A percentile compares a stretch with the other conserved stretches of the same genome.
These are phyloP conservation scores for Andrena camellia DNA, from an alignment of 2,888 invertebrate species.

Conservation along the genomic window DNA sequence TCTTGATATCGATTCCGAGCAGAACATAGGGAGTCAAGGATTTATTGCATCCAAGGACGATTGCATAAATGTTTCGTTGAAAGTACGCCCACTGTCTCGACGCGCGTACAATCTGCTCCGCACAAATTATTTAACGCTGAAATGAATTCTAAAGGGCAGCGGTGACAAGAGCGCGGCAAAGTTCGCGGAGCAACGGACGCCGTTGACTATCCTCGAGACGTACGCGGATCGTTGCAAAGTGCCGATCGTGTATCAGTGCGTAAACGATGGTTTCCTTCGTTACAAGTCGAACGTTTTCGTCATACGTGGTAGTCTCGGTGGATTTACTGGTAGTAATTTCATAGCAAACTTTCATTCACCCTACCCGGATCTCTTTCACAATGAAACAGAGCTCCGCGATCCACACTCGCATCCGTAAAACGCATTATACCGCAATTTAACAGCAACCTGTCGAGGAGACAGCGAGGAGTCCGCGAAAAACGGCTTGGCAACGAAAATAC, in stretches of 20 bases:
- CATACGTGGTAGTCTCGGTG: conserved; percentile 69
- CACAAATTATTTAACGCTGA: background rate
- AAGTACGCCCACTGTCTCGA: background rate
- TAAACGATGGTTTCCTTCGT: background rate
- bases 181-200: conserved; percentile 32
- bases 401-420: no score
- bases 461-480: conserved; percentile 60
- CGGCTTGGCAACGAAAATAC: conserved; percentile 63
- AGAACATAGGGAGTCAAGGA: background rate
- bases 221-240: conserved; percentile 69
- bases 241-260: conserved; percentile 55
- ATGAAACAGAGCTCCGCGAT: no score
- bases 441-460: conserved; percentile 63
- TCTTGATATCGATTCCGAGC: background rate
- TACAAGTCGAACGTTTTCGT: conserved; percentile 60
- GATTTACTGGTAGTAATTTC: conserved; percentile 62
- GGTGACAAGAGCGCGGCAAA: conserved; percentile 38
- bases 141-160: conserved; percentile 44
- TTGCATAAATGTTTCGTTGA: background rate
- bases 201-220: conserved; percentile 65
- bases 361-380: background rate
- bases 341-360: no score
- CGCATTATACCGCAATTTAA: background rate
- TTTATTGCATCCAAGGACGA: background rate
- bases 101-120: background rate